These are phyloP conservation scores for Brachionus manjavacas DNA, from an alignment of 1,140 invertebrate genomes.

Conservation along the genomic window DNA sequence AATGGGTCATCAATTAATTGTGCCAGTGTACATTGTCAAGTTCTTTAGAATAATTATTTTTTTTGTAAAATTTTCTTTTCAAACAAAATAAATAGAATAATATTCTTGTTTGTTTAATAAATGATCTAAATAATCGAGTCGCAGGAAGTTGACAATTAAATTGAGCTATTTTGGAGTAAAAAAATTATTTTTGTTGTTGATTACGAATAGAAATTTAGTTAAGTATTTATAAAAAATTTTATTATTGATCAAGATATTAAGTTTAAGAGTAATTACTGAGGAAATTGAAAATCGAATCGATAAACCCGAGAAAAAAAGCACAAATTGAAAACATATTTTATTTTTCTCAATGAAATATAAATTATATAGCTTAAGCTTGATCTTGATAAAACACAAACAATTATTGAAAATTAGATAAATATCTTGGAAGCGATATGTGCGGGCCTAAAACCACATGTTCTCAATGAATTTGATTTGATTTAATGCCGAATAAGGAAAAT, in stretches of 20 bases:
- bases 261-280: not conserved
- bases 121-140: not conserved
- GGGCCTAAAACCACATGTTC: conserved; percentile 1
- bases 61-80: too few relatives aligned
- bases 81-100: too few relatives aligned
- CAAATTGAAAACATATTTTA: not conserved
- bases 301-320: not conserved
- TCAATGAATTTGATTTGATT: not conserved
- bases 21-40: too few relatives aligned
- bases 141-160: not conserved
- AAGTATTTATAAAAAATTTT: not conserved
- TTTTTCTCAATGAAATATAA: not conserved
- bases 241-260: not conserved
- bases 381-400: not conserved
- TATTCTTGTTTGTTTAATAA: too few relatives aligned
- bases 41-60: too few relatives aligned
- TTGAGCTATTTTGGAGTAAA: not conserved
- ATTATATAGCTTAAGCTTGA: not conserved
- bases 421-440: not conserved
- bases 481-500: not conserved
- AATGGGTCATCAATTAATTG: too few relatives aligned
- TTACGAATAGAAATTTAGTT: not conserved
- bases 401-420: conserved; percentile 18
- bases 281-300: not conserved
- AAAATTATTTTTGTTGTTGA: not conserved